Conservation (phyloP, 1,140 invertebrate genomes). For the Drosophila bocki region DNA sequence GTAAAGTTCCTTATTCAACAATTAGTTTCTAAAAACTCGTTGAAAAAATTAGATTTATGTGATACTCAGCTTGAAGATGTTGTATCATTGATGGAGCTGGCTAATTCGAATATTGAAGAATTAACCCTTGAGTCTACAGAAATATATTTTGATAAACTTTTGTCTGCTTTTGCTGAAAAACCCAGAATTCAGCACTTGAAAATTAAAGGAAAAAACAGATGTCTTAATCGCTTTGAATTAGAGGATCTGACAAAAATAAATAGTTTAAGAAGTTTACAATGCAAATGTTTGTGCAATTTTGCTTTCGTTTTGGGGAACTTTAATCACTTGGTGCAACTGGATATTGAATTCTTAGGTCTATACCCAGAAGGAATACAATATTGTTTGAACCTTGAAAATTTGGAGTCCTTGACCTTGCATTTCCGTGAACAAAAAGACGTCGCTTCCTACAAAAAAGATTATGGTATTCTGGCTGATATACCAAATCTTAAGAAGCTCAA, state of each 20-base stretch:
- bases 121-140: not conserved
- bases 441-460: no score
- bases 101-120: constrained; percentile 5
- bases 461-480: not conserved
- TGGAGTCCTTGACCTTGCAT: not conserved
- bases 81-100: not conserved
- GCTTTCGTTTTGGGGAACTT: not conserved
- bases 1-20: no score
- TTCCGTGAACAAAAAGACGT: not conserved
- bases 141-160: not conserved
- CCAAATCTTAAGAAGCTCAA: not conserved
- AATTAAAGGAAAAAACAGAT: no score
- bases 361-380: no score
- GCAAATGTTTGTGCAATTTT: not conserved
- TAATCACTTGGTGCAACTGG: not conserved
- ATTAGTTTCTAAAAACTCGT: not conserved
- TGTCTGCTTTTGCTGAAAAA: not conserved
- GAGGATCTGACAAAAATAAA: not conserved
- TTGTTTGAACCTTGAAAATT: not conserved
- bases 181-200: not conserved
- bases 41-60: not conserved
- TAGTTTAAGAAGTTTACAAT: not conserved
- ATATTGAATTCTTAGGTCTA: not conserved
- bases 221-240: no score
- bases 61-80: no score